Evolutionary conservation across 2,888 invertebrate species (phyloP), one percentile per base, ranked within the genome.

Genomic region (Synergus gifuensis): DNA sequence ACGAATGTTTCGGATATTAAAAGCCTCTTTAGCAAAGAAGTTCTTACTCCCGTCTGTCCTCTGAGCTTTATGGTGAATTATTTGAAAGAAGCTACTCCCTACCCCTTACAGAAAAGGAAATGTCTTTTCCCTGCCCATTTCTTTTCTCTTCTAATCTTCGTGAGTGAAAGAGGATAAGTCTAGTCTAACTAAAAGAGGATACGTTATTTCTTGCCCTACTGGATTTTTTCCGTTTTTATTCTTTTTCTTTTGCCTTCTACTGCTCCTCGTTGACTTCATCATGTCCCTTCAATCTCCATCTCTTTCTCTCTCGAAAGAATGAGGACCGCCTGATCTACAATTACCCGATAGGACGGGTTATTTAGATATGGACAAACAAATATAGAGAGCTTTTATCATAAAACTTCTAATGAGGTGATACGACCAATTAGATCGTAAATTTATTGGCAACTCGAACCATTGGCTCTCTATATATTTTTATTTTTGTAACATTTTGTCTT

Each of bases 1-100:
- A 73, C 73, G 54, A 73, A 73, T 73, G 49, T 54, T 73, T 73
- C 36, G 28, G 54, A 73, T 73, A 73, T 73, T 73, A 73, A 73
- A 73, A 73, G 54, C 54, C 54, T 73, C 54, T 73, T 73, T 73
- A 73, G 36, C 8, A 54, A 73, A 73, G 73, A 73, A 73, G 73
- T 49, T 54, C 73, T 73, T 54, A 73, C 49, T 73, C 49, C 73
- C 36, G 46, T 73, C 73, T 73, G 28, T 54, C 22, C 36, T 49
- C 49, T 54, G 54, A 54, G 73, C 54, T 73, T 54, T 54, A 49
- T 49, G 73, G 49, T 73, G 73, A 73, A 73, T 73, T 73, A 73
- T 73, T 73, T 73, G 54, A 54, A 73, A 73, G 54, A 54, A 54
- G 73, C 66, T 66, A 42, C 42, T 42, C 42, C 66, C 44, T 66